A percentile compares a stretch with the other conserved stretches of the same genome.
These are phyloP conservation scores for Malthinus seriepunctatus DNA, from an alignment of 2,888 invertebrate genomes.

Conservation along the genomic window DNA sequence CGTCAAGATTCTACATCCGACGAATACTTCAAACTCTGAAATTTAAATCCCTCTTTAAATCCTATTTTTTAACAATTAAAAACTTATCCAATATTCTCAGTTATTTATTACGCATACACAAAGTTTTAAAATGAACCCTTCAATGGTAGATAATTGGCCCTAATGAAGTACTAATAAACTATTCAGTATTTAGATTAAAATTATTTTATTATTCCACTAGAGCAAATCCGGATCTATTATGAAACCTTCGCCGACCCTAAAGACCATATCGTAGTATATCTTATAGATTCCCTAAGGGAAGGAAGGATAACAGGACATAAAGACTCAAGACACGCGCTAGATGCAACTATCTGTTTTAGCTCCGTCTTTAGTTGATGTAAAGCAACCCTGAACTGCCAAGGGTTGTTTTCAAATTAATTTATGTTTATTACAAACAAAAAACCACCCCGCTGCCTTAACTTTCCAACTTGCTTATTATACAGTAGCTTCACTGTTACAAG, in stretches of 20 bases:
- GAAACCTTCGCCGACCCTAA: conserved; percentile 34
- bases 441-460: conserved; percentile 36
- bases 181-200: neutral
- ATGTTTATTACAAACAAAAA: conserved; percentile 51
- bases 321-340: conserved; percentile 36
- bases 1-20: too few species aligned
- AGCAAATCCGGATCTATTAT: conserved; percentile 32
- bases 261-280: conserved; percentile 39
- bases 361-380: conserved; percentile 34
- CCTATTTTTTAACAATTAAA: too few species aligned
- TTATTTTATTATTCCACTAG: conserved; percentile 23
- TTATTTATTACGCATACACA: too few species aligned
- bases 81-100: too few species aligned
- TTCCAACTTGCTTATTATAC: conserved; percentile 27
- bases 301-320: conserved; percentile 36
- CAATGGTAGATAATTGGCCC: too few species aligned
- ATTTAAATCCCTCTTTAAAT: too few species aligned
- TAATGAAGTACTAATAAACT: too few species aligned
- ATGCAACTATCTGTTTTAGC: conserved; percentile 36
- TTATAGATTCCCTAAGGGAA: conserved; percentile 35
- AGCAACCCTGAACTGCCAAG: conserved; percentile 38
- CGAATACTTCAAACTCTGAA: too few species aligned
- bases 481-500: conserved; percentile 24
- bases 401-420: conserved; percentile 47
- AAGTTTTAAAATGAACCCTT: too few species aligned